A percentile compares a stretch with the other conserved stretches of the same genome.
phyloP scores from a whole-genome alignment of 2,797 vertebrate species.

The Arrhamphus sclerolepis region DNA sequence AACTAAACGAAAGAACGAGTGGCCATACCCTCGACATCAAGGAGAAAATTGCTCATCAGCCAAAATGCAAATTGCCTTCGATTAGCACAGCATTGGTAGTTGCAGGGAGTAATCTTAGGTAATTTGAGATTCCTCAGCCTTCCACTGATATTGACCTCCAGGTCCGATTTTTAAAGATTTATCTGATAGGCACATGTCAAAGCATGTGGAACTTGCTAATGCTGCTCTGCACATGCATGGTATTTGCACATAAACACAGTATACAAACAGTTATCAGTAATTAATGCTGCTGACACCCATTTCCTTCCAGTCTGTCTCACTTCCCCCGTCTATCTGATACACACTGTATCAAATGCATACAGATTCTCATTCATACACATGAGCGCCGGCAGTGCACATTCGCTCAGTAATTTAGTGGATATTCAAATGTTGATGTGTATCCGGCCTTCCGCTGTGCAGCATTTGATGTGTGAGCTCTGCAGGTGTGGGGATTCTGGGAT shows the following conservation, averaged over 20 bases:
- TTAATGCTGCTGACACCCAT: constrained; percentile 51
- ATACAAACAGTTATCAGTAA: constrained; percentile 50
- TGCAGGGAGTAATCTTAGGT: constrained; percentile 63
- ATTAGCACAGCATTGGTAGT: constrained; percentile 58
- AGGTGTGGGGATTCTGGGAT: constrained; percentile 23
- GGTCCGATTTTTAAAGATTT: constrained; percentile 56
- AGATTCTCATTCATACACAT: constrained; percentile 63
- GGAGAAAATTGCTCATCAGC: constrained; percentile 69
- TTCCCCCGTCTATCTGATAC: constrained; percentile 3
- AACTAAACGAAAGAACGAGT: neutral
- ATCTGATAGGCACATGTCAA: constrained; percentile 34
- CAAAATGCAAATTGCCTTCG: constrained; percentile 74
- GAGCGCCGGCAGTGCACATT: constrained; percentile 48
- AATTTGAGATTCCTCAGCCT: constrained; percentile 54
- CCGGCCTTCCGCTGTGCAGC: constrained; percentile 26
- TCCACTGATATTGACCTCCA: constrained; percentile 55
- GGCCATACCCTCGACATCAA: constrained; percentile 35
- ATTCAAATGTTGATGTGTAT: constrained; percentile 49
- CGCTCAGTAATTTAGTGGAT: constrained; percentile 67
- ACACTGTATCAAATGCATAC: constrained; percentile 34
- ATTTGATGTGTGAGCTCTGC: constrained; percentile 33
- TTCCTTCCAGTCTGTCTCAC: constrained; percentile 28
- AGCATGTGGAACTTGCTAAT: neutral
- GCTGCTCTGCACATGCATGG: constrained; percentile 25
- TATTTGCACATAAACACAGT: constrained; percentile 48